A percentile compares a stretch with the other conserved stretches of the same genome.
Evolutionary conservation across 2,113 vertebrate species (phyloP).

Genomic region (Rhea pennata): DNA sequence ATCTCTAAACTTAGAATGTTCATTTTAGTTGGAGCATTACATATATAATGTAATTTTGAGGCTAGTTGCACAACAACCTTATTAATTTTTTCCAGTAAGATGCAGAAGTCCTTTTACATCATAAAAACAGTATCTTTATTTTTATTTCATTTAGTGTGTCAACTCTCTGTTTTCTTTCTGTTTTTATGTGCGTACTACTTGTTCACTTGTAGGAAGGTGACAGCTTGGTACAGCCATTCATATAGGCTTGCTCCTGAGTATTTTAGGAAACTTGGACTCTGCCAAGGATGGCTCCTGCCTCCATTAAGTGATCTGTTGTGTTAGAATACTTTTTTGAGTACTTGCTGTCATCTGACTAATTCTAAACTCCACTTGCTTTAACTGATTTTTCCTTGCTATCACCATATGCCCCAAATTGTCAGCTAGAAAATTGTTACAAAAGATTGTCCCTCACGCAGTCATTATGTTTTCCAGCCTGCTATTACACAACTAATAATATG

Average conservation of each 20-base stretch:
- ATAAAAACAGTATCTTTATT: background rate
- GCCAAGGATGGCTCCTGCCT: accelerated
- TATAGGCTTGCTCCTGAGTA: accelerated
- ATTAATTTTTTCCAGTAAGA: background rate
- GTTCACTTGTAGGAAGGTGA: accelerated
- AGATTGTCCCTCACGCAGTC: background rate
- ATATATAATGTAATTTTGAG: background rate
- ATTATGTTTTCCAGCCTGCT: background rate
- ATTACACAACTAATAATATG: background rate
- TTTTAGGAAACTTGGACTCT: accelerated
- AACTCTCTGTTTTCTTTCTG: accelerated
- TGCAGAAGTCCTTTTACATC: background rate
- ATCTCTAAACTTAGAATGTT: background rate
- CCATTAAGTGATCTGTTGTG: accelerated
- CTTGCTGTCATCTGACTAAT: background rate
- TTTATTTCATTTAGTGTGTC: background rate
- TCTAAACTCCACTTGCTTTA: background rate
- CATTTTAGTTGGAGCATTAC: background rate
- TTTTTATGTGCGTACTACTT: accelerated
- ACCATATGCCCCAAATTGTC: background rate
- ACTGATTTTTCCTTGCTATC: background rate
- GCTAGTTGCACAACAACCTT: background rate
- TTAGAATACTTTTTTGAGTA: background rate
- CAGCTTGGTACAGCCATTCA: accelerated
- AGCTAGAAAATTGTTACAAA: background rate